Percentiles rank a stretch among this genome's conserved stretches.
phyloP scores from a whole-genome alignment of 2,113 vertebrate genomes.

The Hassar affinis region DNA sequence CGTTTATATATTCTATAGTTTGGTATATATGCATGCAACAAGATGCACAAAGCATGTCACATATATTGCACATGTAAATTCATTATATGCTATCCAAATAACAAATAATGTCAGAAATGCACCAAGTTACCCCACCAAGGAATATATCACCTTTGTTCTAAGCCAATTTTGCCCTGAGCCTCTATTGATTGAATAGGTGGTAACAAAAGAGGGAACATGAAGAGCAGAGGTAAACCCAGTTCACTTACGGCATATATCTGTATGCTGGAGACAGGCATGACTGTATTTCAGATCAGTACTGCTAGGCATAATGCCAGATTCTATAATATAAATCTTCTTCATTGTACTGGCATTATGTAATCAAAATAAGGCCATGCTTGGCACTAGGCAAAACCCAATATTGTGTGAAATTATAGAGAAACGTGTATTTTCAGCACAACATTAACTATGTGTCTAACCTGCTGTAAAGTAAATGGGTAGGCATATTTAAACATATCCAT shows the following conservation, averaged over 20 bases:
- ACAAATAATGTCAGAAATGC: not conserved
- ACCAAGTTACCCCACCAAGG: not conserved
- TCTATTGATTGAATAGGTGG: conserved; percentile 44
- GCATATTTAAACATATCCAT: no score
- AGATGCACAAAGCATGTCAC: not conserved
- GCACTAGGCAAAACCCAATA: no score
- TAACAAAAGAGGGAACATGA: conserved; percentile 44
- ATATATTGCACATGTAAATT: not conserved
- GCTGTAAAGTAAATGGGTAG: no score
- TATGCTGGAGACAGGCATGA: conserved; percentile 1
- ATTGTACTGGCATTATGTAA: no score
- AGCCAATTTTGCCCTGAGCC: conserved; percentile 42
- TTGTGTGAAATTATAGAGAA: no score
- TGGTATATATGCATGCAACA: not conserved
- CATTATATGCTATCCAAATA: not conserved
- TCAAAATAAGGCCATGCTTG: no score
- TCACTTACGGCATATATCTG: not conserved
- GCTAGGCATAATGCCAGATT: no score
- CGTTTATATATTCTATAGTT: not conserved
- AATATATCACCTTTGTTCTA: conserved; percentile 31
- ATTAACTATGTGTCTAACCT: not conserved
- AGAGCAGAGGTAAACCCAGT: conserved; percentile 27
- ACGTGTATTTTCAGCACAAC: not conserved
- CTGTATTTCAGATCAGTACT: conserved; percentile 33
- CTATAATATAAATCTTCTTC: no score